Conservation (phyloP, 1,140 invertebrate genomes). For the Pseudoatta argentina region DNA sequence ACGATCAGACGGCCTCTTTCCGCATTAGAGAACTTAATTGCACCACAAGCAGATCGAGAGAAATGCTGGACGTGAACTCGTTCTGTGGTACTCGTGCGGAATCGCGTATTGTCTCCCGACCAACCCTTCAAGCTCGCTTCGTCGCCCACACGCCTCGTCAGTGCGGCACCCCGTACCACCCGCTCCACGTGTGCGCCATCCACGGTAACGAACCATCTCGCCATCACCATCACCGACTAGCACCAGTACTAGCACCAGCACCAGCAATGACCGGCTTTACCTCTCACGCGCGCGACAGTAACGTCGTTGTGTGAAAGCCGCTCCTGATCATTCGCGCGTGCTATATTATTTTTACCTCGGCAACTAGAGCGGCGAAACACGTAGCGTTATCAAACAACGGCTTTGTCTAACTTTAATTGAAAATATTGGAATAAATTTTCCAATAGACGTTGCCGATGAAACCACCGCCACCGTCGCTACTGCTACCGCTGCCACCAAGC, state of each 20-base stretch:
- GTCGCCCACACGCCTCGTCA: conserved; percentile 26
- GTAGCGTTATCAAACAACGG: conserved; percentile 78
- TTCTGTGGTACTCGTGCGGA: conserved; percentile 55
- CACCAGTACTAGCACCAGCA: conserved; percentile 24
- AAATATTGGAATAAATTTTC: conserved; percentile 87
- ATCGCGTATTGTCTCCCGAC: conserved; percentile 57
- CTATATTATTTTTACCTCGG: conserved; percentile 82
- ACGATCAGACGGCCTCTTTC: conserved; percentile 47
- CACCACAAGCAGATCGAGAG: conserved; percentile 38
- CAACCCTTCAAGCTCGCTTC: conserved; percentile 54
- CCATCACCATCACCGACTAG: conserved; percentile 6
- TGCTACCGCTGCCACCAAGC: background rate
- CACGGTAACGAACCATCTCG: conserved; percentile 62
- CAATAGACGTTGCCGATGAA: conserved; percentile 81
- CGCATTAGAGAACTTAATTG: conserved; percentile 61
- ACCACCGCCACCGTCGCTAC: conserved; percentile 57
- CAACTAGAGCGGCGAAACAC: conserved; percentile 79
- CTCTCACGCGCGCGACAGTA: conserved; percentile 38
- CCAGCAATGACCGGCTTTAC: conserved; percentile 6
- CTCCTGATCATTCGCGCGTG: conserved; percentile 76
- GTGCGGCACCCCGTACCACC: background rate
- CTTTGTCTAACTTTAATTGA: conserved; percentile 86
- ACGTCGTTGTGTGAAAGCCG: conserved; percentile 67
- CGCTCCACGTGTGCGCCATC: conserved; percentile 14
- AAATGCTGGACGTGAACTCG: conserved; percentile 53